phyloP scores from a whole-genome alignment of 2,113 vertebrate species.

The Gasterosteus aculeatus region DNA sequence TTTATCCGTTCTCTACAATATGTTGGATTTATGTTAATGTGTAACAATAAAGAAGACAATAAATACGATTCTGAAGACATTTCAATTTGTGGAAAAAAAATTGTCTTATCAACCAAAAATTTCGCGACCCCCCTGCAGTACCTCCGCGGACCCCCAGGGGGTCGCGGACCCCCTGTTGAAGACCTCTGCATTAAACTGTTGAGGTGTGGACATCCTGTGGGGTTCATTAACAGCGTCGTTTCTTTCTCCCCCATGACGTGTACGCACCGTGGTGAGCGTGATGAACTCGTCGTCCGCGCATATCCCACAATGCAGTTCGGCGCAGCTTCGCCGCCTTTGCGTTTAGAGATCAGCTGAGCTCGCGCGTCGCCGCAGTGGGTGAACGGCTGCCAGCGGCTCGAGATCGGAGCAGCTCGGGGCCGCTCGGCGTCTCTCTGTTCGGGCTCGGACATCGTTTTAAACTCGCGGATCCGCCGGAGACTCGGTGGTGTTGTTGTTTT shows the following conservation, averaged over 20 bases:
- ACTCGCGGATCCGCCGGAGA: constrained; percentile 28
- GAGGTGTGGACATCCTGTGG: not conserved
- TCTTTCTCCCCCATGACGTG: constrained; percentile 30
- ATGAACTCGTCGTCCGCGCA: constrained; percentile 38
- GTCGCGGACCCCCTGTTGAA: no score
- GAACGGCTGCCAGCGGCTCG: constrained; percentile 63
- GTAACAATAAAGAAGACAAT: no score
- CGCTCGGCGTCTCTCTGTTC: constrained; percentile 53
- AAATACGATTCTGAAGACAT: no score
- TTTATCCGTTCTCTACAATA: no score
- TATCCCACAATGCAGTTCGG: constrained; percentile 80
- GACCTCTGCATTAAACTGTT: not conserved
- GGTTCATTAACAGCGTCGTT: not conserved
- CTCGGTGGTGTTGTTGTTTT: not conserved
- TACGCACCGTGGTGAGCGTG: constrained; percentile 27
- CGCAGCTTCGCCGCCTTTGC: constrained; percentile 30
- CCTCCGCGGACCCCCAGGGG: no score
- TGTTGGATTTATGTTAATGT: no score
- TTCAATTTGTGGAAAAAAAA: no score
- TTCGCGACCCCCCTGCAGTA: no score
- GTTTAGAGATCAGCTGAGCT: constrained; percentile 72
- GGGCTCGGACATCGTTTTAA: constrained; percentile 48
- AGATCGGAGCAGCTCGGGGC: constrained; percentile 67
- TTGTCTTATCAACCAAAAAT: no score
- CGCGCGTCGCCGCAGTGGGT: constrained; percentile 72